These are phyloP conservation scores for Omphaloscelis lunosa DNA, from an alignment of 2,888 invertebrate species.

Conservation along the genomic window DNA sequence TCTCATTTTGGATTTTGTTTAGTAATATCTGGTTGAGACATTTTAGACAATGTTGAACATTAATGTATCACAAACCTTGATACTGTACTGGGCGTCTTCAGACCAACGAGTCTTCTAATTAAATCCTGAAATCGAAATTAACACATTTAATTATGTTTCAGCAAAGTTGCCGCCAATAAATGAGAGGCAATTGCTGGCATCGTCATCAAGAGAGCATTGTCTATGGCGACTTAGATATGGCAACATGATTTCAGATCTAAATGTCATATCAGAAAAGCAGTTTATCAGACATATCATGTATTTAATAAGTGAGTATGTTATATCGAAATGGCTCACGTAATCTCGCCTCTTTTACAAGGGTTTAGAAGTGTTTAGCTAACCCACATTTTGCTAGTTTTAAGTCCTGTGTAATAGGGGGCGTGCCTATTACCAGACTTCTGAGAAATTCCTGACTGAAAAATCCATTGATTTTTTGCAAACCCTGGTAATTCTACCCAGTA, in stretches of 20 bases:
- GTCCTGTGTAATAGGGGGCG: too few relatives aligned
- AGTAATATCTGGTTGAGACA: background rate
- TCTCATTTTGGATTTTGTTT: background rate
- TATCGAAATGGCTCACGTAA: background rate
- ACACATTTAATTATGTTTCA: constrained; percentile 66
- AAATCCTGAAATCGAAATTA: background rate
- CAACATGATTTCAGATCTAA: constrained; percentile 72
- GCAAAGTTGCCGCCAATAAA: constrained; percentile 83
- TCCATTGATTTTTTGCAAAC: too few relatives aligned
- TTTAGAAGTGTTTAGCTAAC: too few relatives aligned
- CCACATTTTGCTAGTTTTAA: too few relatives aligned
- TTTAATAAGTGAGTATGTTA: constrained; percentile 83
- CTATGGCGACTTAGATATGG: constrained; percentile 82
- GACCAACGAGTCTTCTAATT: background rate
- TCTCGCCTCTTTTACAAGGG: too few relatives aligned
- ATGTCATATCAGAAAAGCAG: constrained; percentile 83
- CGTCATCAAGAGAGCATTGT: constrained; percentile 80
- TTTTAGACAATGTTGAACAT: constrained; percentile 1
- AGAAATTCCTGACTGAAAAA: too few relatives aligned
- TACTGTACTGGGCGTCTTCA: background rate
- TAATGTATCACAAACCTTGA: background rate
- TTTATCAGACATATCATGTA: constrained; percentile 88
- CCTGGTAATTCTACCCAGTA: too few relatives aligned
- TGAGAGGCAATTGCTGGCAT: constrained; percentile 84
- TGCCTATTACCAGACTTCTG: too few relatives aligned